Evolutionary conservation across 2,113 vertebrate genomes (phyloP).

Genomic region (Saguinus imperator): DNA sequence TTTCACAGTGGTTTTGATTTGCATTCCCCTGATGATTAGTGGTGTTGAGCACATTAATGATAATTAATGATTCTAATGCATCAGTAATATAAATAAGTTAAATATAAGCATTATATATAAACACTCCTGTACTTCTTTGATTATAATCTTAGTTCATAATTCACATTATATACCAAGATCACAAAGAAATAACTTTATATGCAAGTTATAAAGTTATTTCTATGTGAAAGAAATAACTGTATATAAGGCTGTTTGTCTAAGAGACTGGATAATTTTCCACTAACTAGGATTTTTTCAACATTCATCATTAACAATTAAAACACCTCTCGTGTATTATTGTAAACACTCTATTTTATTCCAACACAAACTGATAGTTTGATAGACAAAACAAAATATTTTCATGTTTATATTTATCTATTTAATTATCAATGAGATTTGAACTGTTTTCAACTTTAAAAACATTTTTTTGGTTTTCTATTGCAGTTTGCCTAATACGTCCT

Average conservation of each 20-base stretch:
- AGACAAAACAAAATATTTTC: background rate
- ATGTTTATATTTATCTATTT: background rate
- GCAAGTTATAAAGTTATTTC: no score
- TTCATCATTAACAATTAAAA: background rate
- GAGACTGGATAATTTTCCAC: background rate
- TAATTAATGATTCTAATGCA: background rate
- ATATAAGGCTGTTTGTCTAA: background rate
- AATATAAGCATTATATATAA: background rate
- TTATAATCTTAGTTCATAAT: background rate
- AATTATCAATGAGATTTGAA: background rate
- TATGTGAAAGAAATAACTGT: background rate
- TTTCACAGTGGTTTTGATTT: background rate
- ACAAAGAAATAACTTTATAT: background rate
- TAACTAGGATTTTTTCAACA: background rate
- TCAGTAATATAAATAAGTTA: background rate
- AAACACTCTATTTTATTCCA: background rate
- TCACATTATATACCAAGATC: background rate
- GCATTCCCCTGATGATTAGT: background rate
- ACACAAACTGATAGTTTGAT: background rate
- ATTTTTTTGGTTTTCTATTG: background rate
- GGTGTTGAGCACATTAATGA: background rate
- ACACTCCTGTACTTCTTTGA: background rate
- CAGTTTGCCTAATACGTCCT: background rate
- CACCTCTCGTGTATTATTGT: background rate
- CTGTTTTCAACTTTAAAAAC: constrained; percentile 1